Percentiles rank a stretch among this genome's conserved stretches.
These are phyloP conservation scores for Mellivora capensis DNA, from an alignment of 2,113 vertebrate species.

Conservation along the genomic window DNA sequence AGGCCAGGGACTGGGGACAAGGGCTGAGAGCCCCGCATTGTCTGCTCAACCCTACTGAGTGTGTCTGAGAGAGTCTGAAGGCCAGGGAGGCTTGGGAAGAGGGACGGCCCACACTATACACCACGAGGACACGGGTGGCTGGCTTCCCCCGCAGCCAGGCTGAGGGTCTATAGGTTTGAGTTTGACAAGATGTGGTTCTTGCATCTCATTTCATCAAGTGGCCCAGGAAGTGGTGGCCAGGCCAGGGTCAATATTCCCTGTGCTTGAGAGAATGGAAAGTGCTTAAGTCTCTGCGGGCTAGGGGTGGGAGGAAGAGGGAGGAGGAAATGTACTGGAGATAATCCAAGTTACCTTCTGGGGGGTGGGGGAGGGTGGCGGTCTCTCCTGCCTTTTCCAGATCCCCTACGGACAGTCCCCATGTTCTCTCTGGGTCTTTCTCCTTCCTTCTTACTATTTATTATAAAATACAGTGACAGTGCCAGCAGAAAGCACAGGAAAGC, in stretches of 20 bases:
- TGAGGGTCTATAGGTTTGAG: neutral
- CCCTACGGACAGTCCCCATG: fast-evolving
- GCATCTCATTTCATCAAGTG: constrained; percentile 17
- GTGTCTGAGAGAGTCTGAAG: neutral
- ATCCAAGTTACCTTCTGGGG: neutral
- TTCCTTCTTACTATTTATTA: neutral
- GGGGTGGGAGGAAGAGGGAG: neutral
- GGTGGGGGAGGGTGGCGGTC: too few relatives aligned
- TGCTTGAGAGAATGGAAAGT: constrained; percentile 27
- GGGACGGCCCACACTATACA: fast-evolving
- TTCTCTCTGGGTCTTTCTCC: neutral
- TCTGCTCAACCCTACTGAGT: fast-evolving
- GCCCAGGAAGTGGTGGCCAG: neutral
- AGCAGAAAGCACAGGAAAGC: neutral
- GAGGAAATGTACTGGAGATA: too few relatives aligned
- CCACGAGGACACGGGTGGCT: neutral
- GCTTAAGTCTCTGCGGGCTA: neutral
- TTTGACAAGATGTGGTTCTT: neutral
- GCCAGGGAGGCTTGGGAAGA: neutral
- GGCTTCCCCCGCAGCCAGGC: neutral
- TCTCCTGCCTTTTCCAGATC: neutral
- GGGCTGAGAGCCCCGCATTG: fast-evolving
- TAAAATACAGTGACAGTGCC: neutral
- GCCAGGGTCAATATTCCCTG: neutral
- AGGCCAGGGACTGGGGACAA: neutral